Evolutionary conservation across 1,140 invertebrate species (phyloP).

Genomic region (Chionoecetes opilio): DNA sequence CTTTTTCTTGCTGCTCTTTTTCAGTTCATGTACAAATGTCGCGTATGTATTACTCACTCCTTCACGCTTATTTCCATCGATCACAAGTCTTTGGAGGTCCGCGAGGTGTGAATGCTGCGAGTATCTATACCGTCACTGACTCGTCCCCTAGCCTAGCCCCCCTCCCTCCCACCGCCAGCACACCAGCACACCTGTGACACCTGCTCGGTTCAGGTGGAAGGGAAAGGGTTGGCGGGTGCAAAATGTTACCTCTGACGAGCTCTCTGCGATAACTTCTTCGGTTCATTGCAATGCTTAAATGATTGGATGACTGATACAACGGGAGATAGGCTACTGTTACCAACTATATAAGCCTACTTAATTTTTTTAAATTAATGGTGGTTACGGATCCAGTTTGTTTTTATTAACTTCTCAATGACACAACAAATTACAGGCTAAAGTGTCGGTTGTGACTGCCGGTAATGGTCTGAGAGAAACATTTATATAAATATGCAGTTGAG

Average conservation of each 20-base stretch:
- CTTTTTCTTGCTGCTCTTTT: background rate
- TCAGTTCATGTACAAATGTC: no score
- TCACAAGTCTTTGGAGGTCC: background rate
- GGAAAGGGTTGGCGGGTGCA: background rate
- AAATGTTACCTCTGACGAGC: background rate
- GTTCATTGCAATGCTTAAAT: background rate
- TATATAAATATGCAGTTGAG: no score
- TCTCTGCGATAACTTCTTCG: background rate
- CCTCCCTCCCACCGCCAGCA: background rate
- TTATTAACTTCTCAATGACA: no score
- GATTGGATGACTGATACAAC: background rate
- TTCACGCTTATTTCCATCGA: no score
- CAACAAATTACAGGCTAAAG: no score
- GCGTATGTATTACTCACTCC: no score
- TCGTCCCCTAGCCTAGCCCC: background rate
- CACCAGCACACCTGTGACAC: constrained; percentile 46
- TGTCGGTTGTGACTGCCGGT: no score
- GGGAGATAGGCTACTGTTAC: no score
- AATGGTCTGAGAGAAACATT: no score
- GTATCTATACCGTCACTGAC: background rate
- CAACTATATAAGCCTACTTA: no score
- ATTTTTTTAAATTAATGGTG: no score
- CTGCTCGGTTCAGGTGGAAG: constrained; percentile 5
- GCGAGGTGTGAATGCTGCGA: background rate
- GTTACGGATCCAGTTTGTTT: no score